Evolutionary conservation across 2,113 vertebrate species (phyloP).

Genomic region (Suricata suricatta): DNA sequence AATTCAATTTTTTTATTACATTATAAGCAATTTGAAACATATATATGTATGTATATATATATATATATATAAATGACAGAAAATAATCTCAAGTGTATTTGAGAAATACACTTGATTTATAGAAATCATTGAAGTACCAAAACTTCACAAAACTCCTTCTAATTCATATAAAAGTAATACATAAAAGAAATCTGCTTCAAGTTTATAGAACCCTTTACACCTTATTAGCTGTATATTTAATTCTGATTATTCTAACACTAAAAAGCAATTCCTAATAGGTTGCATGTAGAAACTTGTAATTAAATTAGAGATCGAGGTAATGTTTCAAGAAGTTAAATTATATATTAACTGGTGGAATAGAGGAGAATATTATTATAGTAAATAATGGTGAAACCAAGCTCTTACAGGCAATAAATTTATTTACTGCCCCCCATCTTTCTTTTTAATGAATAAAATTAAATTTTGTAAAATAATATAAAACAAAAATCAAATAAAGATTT

Average conservation of each 20-base stretch:
- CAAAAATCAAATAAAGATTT: not conserved
- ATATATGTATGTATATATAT: too few species aligned
- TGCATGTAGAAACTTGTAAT: not conserved
- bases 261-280: not conserved
- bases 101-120: not conserved
- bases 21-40: not conserved
- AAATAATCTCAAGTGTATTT: not conserved
- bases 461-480: not conserved
- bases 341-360: not conserved
- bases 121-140: not conserved
- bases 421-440: not conserved
- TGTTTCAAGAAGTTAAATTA: not conserved
- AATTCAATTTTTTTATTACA: not conserved
- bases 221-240: constrained; percentile 20
- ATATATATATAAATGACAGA: not conserved
- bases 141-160: not conserved
- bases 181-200: not conserved
- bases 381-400: not conserved
- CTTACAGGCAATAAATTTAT: not conserved
- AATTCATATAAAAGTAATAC: not conserved
- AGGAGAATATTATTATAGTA: not conserved
- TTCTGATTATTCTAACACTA: not conserved
- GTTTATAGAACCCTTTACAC: not conserved
- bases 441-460: constrained; percentile 28
- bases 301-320: not conserved